Evolutionary conservation across 2,113 vertebrate genomes (phyloP).

Genomic region (Acanthochromis polyacanthus): DNA sequence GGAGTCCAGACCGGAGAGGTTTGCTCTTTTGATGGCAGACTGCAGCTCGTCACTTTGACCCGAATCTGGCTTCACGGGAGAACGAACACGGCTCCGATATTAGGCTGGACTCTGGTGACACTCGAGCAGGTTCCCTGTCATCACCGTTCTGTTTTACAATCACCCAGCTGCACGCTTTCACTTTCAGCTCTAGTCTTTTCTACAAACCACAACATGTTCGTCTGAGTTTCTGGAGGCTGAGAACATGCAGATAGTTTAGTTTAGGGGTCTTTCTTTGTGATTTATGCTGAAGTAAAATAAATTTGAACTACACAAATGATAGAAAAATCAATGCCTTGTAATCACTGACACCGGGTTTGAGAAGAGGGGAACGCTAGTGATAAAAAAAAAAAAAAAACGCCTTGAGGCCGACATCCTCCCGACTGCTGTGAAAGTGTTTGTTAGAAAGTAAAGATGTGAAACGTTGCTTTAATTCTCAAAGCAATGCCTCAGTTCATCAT

Average conservation of each 20-base stretch:
- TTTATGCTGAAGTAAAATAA: no score
- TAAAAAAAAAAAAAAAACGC: slow-evolving; percentile 4
- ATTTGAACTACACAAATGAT: no score
- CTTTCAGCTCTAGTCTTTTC: no score
- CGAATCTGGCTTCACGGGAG: neutral
- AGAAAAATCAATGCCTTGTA: neutral
- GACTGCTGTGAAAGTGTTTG: neutral
- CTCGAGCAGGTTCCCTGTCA: slow-evolving; percentile 8
- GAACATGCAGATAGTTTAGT: no score
- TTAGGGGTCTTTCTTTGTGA: no score
- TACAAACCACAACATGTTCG: no score
- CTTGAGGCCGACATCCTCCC: neutral
- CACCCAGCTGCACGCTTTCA: neutral
- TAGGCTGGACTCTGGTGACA: slow-evolving; percentile 26
- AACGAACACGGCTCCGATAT: neutral
- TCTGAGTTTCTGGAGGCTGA: no score
- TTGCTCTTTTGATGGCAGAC: neutral
- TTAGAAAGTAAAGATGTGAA: slow-evolving; percentile 5
- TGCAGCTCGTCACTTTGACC: slow-evolving; percentile 32
- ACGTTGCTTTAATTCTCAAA: neutral
- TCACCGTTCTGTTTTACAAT: neutral
- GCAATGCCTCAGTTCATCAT: slow-evolving; percentile 22
- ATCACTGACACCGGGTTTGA: neutral
- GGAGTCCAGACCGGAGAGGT: neutral
- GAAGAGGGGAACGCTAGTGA: neutral